Evolutionary conservation across 2,888 invertebrate genomes (phyloP).

Genomic region (Thalpophila matura): DNA sequence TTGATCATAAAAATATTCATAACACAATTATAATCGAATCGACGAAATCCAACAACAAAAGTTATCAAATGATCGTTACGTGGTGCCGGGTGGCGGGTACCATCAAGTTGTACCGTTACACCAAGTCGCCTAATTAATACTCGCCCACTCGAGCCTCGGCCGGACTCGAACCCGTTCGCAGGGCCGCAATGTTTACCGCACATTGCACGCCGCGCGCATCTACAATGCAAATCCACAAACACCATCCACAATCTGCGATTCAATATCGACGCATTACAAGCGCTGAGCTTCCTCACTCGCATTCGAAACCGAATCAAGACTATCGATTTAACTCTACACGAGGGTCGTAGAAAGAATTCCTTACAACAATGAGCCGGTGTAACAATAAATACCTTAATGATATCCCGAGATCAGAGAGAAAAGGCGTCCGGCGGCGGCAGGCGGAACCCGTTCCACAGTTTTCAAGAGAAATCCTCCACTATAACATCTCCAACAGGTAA

Average conservation of each 20-base stretch:
- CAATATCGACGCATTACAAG: slow-evolving; percentile 78
- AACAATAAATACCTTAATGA: slow-evolving; percentile 91
- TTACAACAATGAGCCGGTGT: slow-evolving; percentile 90
- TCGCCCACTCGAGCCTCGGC: slow-evolving; percentile 77
- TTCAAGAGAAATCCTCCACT: slow-evolving; percentile 88
- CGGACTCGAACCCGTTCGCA: slow-evolving; percentile 79
- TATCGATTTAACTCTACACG: slow-evolving; percentile 88
- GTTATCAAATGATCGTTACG: slow-evolving; percentile 84
- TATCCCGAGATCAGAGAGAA: slow-evolving; percentile 89
- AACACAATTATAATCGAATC: slow-evolving; percentile 77
- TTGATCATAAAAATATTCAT: slow-evolving; percentile 68
- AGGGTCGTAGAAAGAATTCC: slow-evolving; percentile 87
- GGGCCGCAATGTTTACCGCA: slow-evolving; percentile 74
- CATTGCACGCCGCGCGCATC: slow-evolving; percentile 81
- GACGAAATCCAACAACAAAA: slow-evolving; percentile 76
- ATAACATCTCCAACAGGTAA: slow-evolving; percentile 82
- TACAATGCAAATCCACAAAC: slow-evolving; percentile 87
- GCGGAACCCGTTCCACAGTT: slow-evolving; percentile 85
- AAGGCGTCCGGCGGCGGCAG: slow-evolving; percentile 87
- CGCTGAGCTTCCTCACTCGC: slow-evolving; percentile 69
- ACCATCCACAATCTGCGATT: slow-evolving; percentile 81
- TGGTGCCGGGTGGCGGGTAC: slow-evolving; percentile 67
- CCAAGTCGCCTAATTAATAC: slow-evolving; percentile 84
- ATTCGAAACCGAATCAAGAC: slow-evolving; percentile 78
- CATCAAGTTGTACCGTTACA: slow-evolving; percentile 77